Evolutionary conservation across 1,140 invertebrate species (phyloP), one percentile per base, ranked within the genome.

Genomic region (Zeugodacus cucurbitae): DNA sequence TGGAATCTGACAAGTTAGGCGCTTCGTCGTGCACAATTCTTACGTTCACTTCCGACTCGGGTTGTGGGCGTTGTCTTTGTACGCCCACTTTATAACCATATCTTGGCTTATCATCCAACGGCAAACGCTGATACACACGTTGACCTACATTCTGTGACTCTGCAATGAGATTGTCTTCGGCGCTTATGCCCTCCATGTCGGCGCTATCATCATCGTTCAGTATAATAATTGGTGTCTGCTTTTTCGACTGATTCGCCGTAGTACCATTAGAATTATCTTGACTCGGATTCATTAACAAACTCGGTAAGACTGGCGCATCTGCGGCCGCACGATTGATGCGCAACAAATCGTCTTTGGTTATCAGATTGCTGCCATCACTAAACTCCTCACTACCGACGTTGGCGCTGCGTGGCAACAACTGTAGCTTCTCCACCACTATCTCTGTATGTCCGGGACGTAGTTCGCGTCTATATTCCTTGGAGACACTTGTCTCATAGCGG

Each of bases 241-340:
- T 44, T 3, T 14, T 41, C 4, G 82, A 8, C 57, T 87, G 5
- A n/a, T 48, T 10, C 20, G 32, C 48, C 29, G 20, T 34, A 2
- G 58, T 86, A 8, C 5, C 37, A 29, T 90, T 86, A 22, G 90
- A 1, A 67, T 88, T 92, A 20, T 91, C 90, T 10, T 29, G 34
- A 4, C 90, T 89, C 4, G 92, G 92, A 8, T 88, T 90, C 14
- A 93, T 64, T 7, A 93, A 85, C 54, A 93, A 67, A 14, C 92
- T 93, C n/a, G 92, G 92, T 70, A 93, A 78, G 20, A 93, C 92
- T 8, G 92, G 91, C 7, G 92, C 89, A 17, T 90, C 89, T 14
- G 89, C 90, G 8, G 92, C 92, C 2, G 92, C 92, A 0, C 92
- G 90, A 89, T 93, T 93, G 3, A 93, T 93, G 48, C 91, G 88